Evolutionary conservation across 2,888 invertebrate genomes (phyloP).

Genomic region (Andrena minutula): DNA sequence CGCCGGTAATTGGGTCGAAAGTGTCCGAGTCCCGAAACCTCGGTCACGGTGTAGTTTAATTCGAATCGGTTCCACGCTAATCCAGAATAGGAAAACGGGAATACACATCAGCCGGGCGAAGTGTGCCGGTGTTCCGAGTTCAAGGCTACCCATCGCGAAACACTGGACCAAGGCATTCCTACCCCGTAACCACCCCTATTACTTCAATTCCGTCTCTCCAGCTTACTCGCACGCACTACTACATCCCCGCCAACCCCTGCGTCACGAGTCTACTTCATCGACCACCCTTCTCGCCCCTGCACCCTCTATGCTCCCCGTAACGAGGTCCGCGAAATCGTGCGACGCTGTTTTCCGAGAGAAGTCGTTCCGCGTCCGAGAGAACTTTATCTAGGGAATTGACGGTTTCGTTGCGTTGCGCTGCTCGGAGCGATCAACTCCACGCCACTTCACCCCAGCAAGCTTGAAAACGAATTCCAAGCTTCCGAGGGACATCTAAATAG

Average conservation of each 20-base stretch:
- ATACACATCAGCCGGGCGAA: conserved; percentile 25
- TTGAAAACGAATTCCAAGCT: neutral
- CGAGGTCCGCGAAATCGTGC: conserved; percentile 34
- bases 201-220: conserved; percentile 47
- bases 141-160: conserved; percentile 82
- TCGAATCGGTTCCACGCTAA: conserved; percentile 11
- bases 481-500: neutral
- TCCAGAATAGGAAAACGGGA: conserved; percentile 21
- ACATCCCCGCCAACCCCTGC: conserved; percentile 40
- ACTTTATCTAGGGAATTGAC: neutral
- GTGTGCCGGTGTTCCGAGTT: conserved; percentile 74
- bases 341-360: neutral
- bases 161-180: conserved; percentile 77
- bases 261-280: conserved; percentile 43
- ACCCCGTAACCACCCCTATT: conserved; percentile 67
- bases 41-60: conserved; percentile 2
- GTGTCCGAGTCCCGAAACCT: neutral
- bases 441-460: neutral
- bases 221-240: conserved; percentile 51
- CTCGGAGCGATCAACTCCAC: too few species aligned
- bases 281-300: conserved; percentile 31
- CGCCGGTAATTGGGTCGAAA: conserved; percentile 51
- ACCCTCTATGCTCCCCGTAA: conserved; percentile 20
- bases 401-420: neutral
- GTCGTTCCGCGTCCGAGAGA: neutral